These are phyloP conservation scores for Protophormia terraenovae DNA, from an alignment of 2,888 invertebrate genomes.

Conservation along the genomic window DNA sequence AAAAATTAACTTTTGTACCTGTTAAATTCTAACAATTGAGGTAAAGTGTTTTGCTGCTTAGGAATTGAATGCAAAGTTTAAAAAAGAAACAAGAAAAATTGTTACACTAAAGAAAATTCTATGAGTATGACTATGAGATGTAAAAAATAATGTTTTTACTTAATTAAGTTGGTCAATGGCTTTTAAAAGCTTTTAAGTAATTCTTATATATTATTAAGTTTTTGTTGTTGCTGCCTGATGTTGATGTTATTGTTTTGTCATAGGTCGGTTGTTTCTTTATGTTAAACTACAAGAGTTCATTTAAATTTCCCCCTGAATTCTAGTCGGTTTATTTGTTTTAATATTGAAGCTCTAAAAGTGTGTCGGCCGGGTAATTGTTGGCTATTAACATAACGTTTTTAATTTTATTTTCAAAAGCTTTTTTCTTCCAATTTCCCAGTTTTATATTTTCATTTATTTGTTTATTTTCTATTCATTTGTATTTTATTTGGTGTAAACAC, in stretches of 20 bases:
- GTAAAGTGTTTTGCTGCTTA: slow-evolving; percentile 6
- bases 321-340: not conserved
- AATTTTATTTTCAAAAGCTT: not conserved
- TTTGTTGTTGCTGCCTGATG: too few relatives aligned
- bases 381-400: slow-evolving; percentile 24
- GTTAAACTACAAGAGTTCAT: not conserved
- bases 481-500: too few relatives aligned
- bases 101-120: too few relatives aligned
- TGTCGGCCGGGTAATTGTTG: slow-evolving; percentile 53
- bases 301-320: not conserved
- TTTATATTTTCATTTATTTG: not conserved
- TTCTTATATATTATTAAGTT: too few relatives aligned
- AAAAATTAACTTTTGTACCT: not conserved
- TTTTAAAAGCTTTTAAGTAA: slow-evolving; percentile 33
- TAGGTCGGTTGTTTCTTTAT: slow-evolving; percentile 50
- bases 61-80: slow-evolving; percentile 4
- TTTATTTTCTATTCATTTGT: slow-evolving; percentile 14
- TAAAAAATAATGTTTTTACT: slow-evolving; percentile 20
- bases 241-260: slow-evolving; percentile 31
- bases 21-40: slow-evolving; percentile 1
- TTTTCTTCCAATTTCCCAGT: not conserved
- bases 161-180: slow-evolving; percentile 61
- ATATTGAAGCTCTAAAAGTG: slow-evolving; percentile 63
- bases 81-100: not conserved
- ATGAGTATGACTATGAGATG: too few relatives aligned